Percentiles rank a stretch among this genome's conserved stretches.
These are phyloP conservation scores for Zaprionus obscuricornis DNA, from an alignment of 2,888 invertebrate species.

Conservation along the genomic window DNA sequence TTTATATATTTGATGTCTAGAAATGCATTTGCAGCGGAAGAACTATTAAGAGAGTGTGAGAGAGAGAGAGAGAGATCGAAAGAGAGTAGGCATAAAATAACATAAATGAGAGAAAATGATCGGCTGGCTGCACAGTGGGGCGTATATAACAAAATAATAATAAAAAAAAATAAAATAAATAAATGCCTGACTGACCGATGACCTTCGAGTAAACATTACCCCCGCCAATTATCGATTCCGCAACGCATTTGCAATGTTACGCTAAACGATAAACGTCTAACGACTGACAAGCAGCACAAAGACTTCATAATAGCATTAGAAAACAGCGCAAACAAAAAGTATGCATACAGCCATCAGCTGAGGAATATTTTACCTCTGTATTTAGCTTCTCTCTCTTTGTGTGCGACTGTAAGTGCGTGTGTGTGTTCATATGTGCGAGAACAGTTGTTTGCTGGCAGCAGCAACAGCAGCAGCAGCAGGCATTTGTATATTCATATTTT, in stretches of 20 bases:
- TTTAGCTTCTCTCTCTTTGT: background rate
- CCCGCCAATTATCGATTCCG: slow-evolving; percentile 39
- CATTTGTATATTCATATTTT: slow-evolving; percentile 31
- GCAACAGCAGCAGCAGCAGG: background rate
- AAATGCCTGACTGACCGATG: too few species aligned
- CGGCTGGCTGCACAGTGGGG: slow-evolving; percentile 42
- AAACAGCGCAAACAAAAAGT: slow-evolving; percentile 7
- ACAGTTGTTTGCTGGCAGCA: slow-evolving; percentile 15
- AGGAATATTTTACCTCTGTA: too few species aligned
- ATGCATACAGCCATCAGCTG: slow-evolving; percentile 12
- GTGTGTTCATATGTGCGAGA: slow-evolving; percentile 21
- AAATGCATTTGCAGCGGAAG: slow-evolving; percentile 5
- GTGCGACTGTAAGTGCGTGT: background rate
- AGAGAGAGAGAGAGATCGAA: background rate
- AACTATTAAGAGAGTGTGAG: background rate
- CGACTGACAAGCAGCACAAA: slow-evolving; percentile 28
- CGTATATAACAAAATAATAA: background rate
- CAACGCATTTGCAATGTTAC: slow-evolving; percentile 34
- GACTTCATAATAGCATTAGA: slow-evolving; percentile 49
- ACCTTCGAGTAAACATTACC: slow-evolving; percentile 32
- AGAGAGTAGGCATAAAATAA: too few species aligned
- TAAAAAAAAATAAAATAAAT: too few species aligned
- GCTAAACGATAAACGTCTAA: slow-evolving; percentile 51
- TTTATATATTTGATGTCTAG: too few species aligned
- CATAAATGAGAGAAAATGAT: slow-evolving; percentile 17